Percentiles rank a stretch among this genome's conserved stretches.
phyloP scores from a whole-genome alignment of 64 coral and sea anemone genomes.

The Montipora capricornis region DNA sequence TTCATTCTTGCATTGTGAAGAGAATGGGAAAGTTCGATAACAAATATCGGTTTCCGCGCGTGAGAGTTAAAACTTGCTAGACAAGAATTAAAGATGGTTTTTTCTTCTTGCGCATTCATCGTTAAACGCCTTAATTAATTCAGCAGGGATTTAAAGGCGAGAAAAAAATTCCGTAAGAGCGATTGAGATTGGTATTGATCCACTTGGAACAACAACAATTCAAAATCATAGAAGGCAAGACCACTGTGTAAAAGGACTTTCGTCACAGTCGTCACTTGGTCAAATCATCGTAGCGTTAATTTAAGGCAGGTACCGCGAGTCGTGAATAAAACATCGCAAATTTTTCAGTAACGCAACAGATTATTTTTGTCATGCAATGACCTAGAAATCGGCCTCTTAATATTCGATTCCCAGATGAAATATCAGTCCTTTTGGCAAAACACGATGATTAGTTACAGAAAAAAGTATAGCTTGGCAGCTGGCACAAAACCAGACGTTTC shows the following conservation, averaged over 20 bases:
- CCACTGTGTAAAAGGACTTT: background rate
- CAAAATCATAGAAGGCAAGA: background rate
- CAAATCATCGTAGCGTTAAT: background rate
- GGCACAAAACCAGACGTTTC: background rate
- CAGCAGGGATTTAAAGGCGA: no score
- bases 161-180: no score
- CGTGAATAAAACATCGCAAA: constrained; percentile 8
- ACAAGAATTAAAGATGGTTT: no score
- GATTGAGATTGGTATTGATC: no score
- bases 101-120: no score
- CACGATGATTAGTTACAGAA: background rate
- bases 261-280: background rate
- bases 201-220: background rate
- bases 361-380: constrained; percentile 12
- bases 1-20: no score
- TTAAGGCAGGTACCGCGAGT: background rate
- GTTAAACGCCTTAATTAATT: no score
- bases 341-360: background rate
- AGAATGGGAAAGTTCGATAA: no score
- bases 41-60: no score
- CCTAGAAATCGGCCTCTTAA: background rate
- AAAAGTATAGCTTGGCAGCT: background rate
- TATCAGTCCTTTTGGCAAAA: background rate
- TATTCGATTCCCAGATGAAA: background rate
- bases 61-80: no score